Evolutionary conservation across 1,140 invertebrate genomes (phyloP).

Genomic region (Dreissena rostriformis): DNA sequence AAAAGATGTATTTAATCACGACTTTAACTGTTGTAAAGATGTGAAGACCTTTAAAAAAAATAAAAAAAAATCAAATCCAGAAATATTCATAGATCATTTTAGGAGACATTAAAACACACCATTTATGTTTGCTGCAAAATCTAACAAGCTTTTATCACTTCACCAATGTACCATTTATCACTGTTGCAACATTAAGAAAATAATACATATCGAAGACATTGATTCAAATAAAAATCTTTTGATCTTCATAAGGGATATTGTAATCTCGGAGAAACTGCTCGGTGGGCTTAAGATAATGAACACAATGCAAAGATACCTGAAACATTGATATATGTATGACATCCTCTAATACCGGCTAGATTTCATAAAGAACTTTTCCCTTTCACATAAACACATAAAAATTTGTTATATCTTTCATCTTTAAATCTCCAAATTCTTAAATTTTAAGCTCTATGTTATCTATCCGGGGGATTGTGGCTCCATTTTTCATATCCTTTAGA

Average conservation of each 20-base stretch:
- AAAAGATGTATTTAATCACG: not conserved
- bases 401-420: conserved; percentile 41
- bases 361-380: conserved; percentile 4
- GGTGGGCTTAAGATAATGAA: not conserved
- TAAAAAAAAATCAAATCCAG: not conserved
- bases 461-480: conserved; percentile 1
- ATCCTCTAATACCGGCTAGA: not conserved
- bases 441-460: conserved; percentile 21
- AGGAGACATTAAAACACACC: too few species aligned
- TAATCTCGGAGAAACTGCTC: not conserved
- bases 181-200: conserved; percentile 9
- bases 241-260: conserved; percentile 14
- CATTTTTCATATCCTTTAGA: conserved; percentile 28
- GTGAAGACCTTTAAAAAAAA: not conserved
- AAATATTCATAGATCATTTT: not conserved
- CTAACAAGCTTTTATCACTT: too few species aligned
- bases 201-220: conserved; percentile 39
- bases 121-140: too few species aligned
- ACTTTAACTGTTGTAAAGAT: not conserved
- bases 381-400: conserved; percentile 43
- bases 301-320: not conserved
- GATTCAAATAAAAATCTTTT: conserved; percentile 25
- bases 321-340: not conserved
- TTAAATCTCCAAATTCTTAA: conserved; percentile 44
- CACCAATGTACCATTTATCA: conserved; percentile 29